phyloP scores from a whole-genome alignment of 2,888 invertebrate species.

The Heliconius aoede region DNA sequence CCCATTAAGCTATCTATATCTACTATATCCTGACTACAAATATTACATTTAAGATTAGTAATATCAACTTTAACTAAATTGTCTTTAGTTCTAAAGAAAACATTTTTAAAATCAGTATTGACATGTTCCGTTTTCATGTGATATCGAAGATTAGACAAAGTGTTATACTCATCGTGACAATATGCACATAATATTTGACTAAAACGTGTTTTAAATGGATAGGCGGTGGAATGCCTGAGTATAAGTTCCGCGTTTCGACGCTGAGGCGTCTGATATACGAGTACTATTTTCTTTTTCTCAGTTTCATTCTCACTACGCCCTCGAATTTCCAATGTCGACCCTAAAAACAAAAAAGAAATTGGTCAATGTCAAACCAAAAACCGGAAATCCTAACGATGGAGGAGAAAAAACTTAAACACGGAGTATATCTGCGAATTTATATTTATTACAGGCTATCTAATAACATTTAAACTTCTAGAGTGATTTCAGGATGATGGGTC shows the following conservation, averaged over 20 bases:
- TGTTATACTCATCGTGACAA: conserved; percentile 71
- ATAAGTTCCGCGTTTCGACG: conserved; percentile 77
- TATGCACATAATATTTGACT: conserved; percentile 75
- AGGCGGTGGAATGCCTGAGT: conserved; percentile 72
- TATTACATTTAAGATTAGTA: conserved; percentile 72
- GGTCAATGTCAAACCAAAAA: conserved; percentile 69
- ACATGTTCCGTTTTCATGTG: conserved; percentile 71
- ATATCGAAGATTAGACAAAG: conserved; percentile 62
- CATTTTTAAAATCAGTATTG: conserved; percentile 70
- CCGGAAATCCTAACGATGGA: conserved; percentile 42
- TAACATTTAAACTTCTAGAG: conserved; percentile 37
- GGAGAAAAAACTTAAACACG: conserved; percentile 34
- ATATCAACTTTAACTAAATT: conserved; percentile 77
- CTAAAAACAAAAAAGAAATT: conserved; percentile 81
- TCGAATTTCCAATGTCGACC: conserved; percentile 75
- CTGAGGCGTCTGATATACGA: conserved; percentile 76
- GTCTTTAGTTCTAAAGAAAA: conserved; percentile 75
- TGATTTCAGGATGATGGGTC: conserved; percentile 61
- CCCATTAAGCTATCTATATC: conserved; percentile 71
- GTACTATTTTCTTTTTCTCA: conserved; percentile 76
- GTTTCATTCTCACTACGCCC: conserved; percentile 69
- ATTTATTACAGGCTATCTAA: conserved; percentile 23
- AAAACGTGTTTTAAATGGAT: conserved; percentile 76
- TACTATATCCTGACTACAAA: conserved; percentile 63
- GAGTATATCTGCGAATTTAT: conserved; percentile 34